Conservation (phyloP, 2,888 invertebrate genomes). For the Calliphora vomitoria region DNA sequence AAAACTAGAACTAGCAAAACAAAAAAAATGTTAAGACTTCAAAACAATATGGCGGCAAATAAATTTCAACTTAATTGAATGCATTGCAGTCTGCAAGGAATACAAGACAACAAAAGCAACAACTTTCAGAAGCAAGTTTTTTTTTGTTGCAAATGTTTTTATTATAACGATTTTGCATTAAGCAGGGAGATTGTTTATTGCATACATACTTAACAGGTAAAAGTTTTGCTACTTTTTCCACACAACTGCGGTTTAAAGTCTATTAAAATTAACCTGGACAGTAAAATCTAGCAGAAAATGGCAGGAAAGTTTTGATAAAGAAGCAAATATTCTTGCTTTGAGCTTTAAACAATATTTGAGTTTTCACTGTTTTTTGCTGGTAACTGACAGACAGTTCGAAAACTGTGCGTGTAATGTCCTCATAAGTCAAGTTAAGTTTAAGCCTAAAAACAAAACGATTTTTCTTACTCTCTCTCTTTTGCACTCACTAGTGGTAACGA, state of each 20-base stretch:
- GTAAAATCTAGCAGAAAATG: neutral
- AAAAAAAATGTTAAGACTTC: slow-evolving; percentile 52
- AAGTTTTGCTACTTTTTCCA: slow-evolving; percentile 36
- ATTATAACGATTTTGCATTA: slow-evolving; percentile 8
- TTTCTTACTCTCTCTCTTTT: neutral
- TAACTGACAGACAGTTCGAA: neutral
- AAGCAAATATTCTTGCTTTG: neutral
- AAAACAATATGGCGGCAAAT: slow-evolving; percentile 73
- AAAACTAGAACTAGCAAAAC: neutral
- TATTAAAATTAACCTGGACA: slow-evolving; percentile 25
- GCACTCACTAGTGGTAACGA: neutral
- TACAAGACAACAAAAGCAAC: slow-evolving; percentile 20
- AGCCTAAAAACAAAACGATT: slow-evolving; percentile 63
- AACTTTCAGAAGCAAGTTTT: slow-evolving; percentile 9
- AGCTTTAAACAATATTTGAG: neutral
- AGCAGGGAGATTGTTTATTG: slow-evolving; percentile 16
- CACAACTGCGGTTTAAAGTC: slow-evolving; percentile 53
- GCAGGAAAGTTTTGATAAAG: no score
- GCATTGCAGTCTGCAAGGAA: slow-evolving; percentile 55
- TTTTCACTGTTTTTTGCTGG: neutral
- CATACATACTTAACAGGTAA: slow-evolving; percentile 24
- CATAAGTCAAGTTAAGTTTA: slow-evolving; percentile 68
- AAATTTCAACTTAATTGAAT: slow-evolving; percentile 73
- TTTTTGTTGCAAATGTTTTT: neutral
- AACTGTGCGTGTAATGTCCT: slow-evolving; percentile 58